Evolutionary conservation across 1,140 invertebrate genomes (phyloP), one percentile per base, ranked within the genome.

Genomic region (Nymphalis io): DNA sequence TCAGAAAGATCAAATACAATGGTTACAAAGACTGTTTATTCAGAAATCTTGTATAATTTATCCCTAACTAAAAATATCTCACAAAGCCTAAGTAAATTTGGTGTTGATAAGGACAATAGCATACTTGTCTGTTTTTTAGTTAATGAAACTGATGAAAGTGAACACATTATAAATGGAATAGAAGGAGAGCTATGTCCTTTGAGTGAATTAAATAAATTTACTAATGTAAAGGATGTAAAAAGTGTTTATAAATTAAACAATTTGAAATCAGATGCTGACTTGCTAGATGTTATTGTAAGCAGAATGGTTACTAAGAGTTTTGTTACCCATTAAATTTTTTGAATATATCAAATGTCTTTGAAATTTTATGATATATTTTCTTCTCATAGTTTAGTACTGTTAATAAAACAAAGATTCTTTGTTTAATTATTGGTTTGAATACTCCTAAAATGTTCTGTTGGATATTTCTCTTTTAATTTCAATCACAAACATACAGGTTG

Each of bases 31-130:
- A 93, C 88, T 39, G 76, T 95, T 1, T 94, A 92, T 75, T 94
- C 94, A 0, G 95, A 96, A 90, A 93, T 95, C 39, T 77, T 96
- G 38, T 96, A 93, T 76, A 95, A 94, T 80, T 88, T 96, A 55
- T 96, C 95, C 0, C 80, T 93, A 13, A 94, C 94, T 0, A 95
- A 94, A 80, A 96, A 95, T 77, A 95, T 95, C 68, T 92, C 93
- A 2, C 93, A 94, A 73, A 94, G 95, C 61, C 85, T 96, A 48
- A 87, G 82, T 20, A 94, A 92, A 66, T 96, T 96, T 90, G 94
- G 95, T 13, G 92, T 95, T 57, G 87, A 92, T 57, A 93, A 94
- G 10, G 93, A 94, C 27, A 87, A 80, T 8, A 92, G 92, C 65
- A 79, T 95, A 58, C 73, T 96, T 20, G 79, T 95, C 33, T 93